Evolutionary conservation across 2,888 invertebrate species (phyloP).

Genomic region (Epinotia bilunana): DNA sequence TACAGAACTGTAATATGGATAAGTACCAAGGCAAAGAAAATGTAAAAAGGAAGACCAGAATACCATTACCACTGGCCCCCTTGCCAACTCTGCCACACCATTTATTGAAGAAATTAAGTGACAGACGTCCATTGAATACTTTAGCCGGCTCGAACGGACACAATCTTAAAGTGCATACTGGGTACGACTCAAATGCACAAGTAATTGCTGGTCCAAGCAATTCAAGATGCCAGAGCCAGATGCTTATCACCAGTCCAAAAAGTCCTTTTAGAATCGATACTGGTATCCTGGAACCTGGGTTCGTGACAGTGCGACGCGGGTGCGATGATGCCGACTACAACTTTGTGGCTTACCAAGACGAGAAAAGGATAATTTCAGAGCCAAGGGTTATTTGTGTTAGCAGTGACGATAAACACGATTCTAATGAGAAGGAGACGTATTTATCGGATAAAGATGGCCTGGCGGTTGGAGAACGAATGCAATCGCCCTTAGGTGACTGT

Average conservation of each 20-base stretch:
- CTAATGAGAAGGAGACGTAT: slow-evolving; percentile 2
- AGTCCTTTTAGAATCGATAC: slow-evolving; percentile 53
- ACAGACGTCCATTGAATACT: slow-evolving; percentile 62
- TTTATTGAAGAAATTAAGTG: slow-evolving; percentile 53
- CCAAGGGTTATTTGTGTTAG: slow-evolving; percentile 52
- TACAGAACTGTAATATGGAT: slow-evolving; percentile 52
- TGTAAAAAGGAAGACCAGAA: slow-evolving; percentile 57
- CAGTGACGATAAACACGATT: slow-evolving; percentile 55
- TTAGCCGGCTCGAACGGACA: slow-evolving; percentile 30
- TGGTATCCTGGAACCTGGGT: no score
- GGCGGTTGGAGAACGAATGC: slow-evolving; percentile 53
- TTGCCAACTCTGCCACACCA: slow-evolving; percentile 64
- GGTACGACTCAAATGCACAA: not conserved
- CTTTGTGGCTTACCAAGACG: slow-evolving; percentile 60
- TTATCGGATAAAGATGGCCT: slow-evolving; percentile 47
- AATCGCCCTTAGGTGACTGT: slow-evolving; percentile 58
- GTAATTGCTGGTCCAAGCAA: slow-evolving; percentile 49
- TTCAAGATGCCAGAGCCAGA: slow-evolving; percentile 43
- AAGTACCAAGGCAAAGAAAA: slow-evolving; percentile 64
- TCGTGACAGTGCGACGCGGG: slow-evolving; percentile 60
- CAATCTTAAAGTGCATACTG: not conserved
- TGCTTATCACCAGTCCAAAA: slow-evolving; percentile 47
- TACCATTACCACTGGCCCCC: slow-evolving; percentile 66
- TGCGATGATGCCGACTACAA: slow-evolving; percentile 61
- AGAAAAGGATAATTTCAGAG: slow-evolving; percentile 47